Conservation (phyloP, 2,113 vertebrate genomes). For the Xerus inauris region DNA sequence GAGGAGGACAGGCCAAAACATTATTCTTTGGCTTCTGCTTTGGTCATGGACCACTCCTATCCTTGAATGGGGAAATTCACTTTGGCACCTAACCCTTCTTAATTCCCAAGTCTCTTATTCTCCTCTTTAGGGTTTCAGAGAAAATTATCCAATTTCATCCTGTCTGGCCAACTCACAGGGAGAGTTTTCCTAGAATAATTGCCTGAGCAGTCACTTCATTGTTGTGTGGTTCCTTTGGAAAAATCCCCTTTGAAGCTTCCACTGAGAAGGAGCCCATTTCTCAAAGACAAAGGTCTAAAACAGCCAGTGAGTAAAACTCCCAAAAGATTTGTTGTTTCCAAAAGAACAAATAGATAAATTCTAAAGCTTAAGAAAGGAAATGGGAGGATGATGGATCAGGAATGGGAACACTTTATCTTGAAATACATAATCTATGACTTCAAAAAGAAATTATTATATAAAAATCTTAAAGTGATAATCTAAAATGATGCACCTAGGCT, state of each 20-base stretch:
- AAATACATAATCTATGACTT: constrained; percentile 56
- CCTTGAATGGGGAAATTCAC: background rate
- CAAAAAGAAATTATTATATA: background rate
- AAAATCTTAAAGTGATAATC: constrained; percentile 51
- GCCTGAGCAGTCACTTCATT: constrained; percentile 53
- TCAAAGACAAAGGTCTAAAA: constrained; percentile 61
- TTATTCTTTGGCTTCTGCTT: background rate
- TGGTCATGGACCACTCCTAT: background rate
- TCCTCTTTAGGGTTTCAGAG: constrained; percentile 45
- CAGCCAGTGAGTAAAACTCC: background rate
- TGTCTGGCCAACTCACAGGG: constrained; percentile 11
- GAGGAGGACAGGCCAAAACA: background rate
- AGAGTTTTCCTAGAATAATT: constrained; percentile 59
- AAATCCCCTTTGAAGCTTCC: constrained; percentile 11
- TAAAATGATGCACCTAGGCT: background rate
- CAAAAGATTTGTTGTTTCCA: constrained; percentile 61
- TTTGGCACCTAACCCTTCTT: constrained; percentile 29
- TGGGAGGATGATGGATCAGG: constrained; percentile 19
- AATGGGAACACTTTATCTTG: constrained; percentile 48
- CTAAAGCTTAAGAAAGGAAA: constrained; percentile 51
- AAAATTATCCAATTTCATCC: constrained; percentile 65
- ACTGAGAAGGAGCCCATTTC: constrained; percentile 40
- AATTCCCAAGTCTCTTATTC: constrained; percentile 12
- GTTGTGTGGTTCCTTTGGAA: constrained; percentile 53
- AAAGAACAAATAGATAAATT: constrained; percentile 68